Evolutionary conservation across 2,888 invertebrate species (phyloP), one percentile per base, ranked within the genome.

Genomic region (Drosophila flavopinicola): DNA sequence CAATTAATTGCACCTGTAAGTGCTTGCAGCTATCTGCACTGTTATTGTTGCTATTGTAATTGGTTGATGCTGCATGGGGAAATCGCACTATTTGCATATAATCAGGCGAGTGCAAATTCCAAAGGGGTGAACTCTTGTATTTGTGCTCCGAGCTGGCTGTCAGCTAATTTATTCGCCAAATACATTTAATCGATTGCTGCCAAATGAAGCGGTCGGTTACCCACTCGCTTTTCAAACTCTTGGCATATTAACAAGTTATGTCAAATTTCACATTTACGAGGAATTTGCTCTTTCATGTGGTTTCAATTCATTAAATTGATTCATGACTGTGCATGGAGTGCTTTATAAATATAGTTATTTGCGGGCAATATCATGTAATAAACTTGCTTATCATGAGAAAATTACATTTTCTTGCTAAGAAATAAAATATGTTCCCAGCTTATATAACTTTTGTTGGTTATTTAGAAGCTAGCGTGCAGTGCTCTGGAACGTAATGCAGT

Each of bases 31-130:
- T 77, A 45, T 66, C 30, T 42, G 44, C 44, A 23, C 42, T 42
- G 30, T 30, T 52, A 39, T 29, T 45, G 11, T 24, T 38, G 35
- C 47, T 49, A 30, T 25, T 59, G 15, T 7, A 20, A 20, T 20
- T 37, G 17, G 20, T 56, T 4, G 30, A 60, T 39, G 38, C 37
- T 52, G 47, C 53, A n/a, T n/a, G 17, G 49, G 58, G 39, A 56
- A 78, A 54, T 65, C 51, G 41, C 56, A 61, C 64, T 87, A 72
- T 82, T 82, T 85, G 66, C 82, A 75, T 82, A 71, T 63, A 78
- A 80, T 87, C 87, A 87, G 60, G 75, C 64, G 41, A 53, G 57
- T 70, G 56, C 39, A 54, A 66, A 67, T 59, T 49, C 39, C 17
- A 47, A 11, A 17, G 57, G 58, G 3, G 1, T 42, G 2, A 30